phyloP scores from a whole-genome alignment of 2,888 invertebrate species.

The Furcula furcula region DNA sequence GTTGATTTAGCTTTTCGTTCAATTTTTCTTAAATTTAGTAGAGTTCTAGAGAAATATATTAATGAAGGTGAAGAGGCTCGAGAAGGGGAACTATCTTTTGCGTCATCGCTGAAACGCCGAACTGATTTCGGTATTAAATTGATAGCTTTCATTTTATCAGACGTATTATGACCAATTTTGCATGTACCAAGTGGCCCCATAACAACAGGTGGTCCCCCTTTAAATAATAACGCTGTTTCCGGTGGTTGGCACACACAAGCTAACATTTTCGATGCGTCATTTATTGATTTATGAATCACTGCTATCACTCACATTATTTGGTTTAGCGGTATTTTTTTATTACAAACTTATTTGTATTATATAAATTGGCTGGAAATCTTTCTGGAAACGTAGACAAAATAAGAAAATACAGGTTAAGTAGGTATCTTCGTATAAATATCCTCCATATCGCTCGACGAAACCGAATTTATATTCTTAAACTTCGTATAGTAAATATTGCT shows the following conservation, averaged over 20 bases:
- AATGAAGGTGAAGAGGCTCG: slow-evolving; percentile 58
- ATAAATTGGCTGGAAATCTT: slow-evolving; percentile 42
- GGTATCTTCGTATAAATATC: too few species aligned
- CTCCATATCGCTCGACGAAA: neutral
- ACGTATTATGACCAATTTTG: slow-evolving; percentile 60
- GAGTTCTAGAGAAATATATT: slow-evolving; percentile 56
- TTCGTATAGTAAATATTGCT: slow-evolving; percentile 11
- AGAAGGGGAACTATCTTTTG: slow-evolving; percentile 57
- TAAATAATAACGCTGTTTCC: slow-evolving; percentile 78
- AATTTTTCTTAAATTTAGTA: slow-evolving; percentile 70
- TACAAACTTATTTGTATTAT: neutral
- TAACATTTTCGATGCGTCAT: slow-evolving; percentile 80
- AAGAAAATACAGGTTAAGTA: too few species aligned
- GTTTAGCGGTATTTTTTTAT: slow-evolving; percentile 10
- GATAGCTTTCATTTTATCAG: slow-evolving; percentile 60
- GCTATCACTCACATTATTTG: slow-evolving; percentile 55
- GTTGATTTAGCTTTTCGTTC: slow-evolving; percentile 74
- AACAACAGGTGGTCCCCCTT: slow-evolving; percentile 77
- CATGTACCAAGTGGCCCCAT: slow-evolving; percentile 78
- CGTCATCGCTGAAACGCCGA: slow-evolving; percentile 51
- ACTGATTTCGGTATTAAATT: slow-evolving; percentile 54
- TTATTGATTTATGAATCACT: slow-evolving; percentile 39
- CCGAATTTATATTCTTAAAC: neutral
- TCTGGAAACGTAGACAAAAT: too few species aligned
- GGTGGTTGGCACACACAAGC: slow-evolving; percentile 86